Conservation (phyloP, 2,888 invertebrate species). For the Agrotis clavis region DNA sequence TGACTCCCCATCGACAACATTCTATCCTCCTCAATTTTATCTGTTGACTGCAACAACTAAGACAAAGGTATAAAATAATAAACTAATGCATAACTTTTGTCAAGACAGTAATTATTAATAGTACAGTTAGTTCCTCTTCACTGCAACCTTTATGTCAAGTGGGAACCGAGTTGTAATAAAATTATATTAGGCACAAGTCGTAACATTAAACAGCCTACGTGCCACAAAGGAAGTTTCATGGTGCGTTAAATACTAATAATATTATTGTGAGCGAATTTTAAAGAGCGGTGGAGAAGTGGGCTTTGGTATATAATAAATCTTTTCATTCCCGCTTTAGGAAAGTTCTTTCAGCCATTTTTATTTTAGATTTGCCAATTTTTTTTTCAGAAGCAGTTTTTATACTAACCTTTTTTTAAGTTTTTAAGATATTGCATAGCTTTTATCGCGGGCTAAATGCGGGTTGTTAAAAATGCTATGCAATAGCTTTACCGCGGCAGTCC, state of each 20-base stretch:
- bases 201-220: constrained; percentile 51
- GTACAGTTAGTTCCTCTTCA: constrained; percentile 54
- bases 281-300: constrained; percentile 24
- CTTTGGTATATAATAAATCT: constrained; percentile 10
- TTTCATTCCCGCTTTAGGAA: neutral
- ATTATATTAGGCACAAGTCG: constrained; percentile 49
- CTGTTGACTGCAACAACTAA: constrained; percentile 26
- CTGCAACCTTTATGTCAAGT: constrained; percentile 43
- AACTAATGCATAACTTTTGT: constrained; percentile 45
- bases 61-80: constrained; percentile 48
- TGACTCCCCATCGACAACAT: constrained; percentile 13
- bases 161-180: constrained; percentile 53
- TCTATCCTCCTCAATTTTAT: constrained; percentile 25
- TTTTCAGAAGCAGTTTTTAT: too few species aligned
- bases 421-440: too few species aligned
- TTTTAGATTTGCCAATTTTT: too few species aligned
- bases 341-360: too few species aligned
- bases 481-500: too few species aligned
- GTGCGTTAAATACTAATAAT: constrained; percentile 45
- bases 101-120: constrained; percentile 34
- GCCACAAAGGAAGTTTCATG: constrained; percentile 45
- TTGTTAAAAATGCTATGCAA: too few species aligned
- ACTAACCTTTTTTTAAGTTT: too few species aligned
- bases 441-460: too few species aligned
- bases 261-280: constrained; percentile 45